These are phyloP conservation scores for Pomatostomus ruficeps DNA, from an alignment of 2,113 vertebrate species.

Conservation along the genomic window DNA sequence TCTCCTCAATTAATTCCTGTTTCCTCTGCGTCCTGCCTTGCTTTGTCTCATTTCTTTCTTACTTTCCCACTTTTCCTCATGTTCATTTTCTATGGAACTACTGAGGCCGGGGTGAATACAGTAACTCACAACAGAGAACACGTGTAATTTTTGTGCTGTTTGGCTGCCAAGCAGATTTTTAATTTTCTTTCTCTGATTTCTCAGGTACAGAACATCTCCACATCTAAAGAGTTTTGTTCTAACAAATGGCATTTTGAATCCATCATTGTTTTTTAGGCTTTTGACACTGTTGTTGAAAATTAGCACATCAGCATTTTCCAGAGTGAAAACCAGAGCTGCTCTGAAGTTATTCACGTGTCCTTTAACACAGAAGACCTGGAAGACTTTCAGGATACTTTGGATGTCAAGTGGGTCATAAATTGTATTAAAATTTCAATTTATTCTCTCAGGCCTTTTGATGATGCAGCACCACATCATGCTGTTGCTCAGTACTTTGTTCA, in stretches of 20 bases:
- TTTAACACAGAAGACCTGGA: not conserved
- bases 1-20: not conserved
- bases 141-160: not conserved
- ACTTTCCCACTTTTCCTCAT: not conserved
- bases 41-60: not conserved
- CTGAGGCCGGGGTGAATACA: not conserved
- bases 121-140: not conserved
- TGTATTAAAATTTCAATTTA: not conserved
- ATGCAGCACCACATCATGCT: not conserved
- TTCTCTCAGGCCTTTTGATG: not conserved
- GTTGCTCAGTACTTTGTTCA: not conserved
- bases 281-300: not conserved
- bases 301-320: not conserved
- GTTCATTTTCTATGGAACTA: not conserved
- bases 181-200: conserved; percentile 27
- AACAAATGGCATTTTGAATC: conserved; percentile 35
- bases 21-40: not conserved
- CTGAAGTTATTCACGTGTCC: not conserved
- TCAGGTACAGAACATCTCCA: conserved; percentile 11
- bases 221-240: not conserved
- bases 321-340: not conserved
- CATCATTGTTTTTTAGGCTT: conserved; percentile 40
- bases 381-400: not conserved
- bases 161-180: not conserved
- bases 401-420: not conserved